Evolutionary conservation across 1,140 invertebrate species (phyloP), one percentile per base, ranked within the genome.

Genomic region (Drosophila miranda): DNA sequence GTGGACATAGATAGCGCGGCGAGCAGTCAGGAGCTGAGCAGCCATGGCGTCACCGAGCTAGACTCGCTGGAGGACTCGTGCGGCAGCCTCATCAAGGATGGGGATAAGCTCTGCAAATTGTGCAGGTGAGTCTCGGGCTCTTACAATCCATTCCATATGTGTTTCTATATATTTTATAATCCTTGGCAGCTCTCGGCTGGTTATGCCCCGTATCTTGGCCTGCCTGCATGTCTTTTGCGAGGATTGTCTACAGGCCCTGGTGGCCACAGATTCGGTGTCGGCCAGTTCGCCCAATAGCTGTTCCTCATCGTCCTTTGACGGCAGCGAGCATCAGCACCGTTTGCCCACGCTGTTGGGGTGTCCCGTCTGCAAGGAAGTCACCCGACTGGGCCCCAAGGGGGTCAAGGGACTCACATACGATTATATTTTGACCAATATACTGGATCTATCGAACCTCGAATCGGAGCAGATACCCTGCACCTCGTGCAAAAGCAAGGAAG

Each of bases 211-310:
- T 74, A 95, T 98, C 43, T 93, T 99, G 69, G 95, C 95, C 69
- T 99, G 98, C 92, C 93, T 99, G 77, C 97, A 98, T 92, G 96
- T 97, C 5, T 98, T 98, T 92, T 98, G 97, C 92, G 95, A 97
- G 91, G 93, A 94, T 49, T 99, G 97, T 89, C 92, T 98, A 69
- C 95, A 96, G 80, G 96, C 96, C 71, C 92, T 96, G 70, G 92
- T 94, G 38, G 73, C 59, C 21, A 94, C 95, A 81, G 95, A 95
- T 83, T 38, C 57, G 1, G 38, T 68, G 9, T 57, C 76, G 8
- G 82, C 84, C 44, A 66, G 64, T 21, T 87, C 82, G 8, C 83
- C 82, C 11, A 86, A 71, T 42, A 87, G 82, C 16, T 84, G 80
- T 53, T 92, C 94, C 1, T 90, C 89, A 19, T 70, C 81, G 6